Base-by-base conservation (phyloP, 2,113 vertebrate genomes). In the Oryzias celebensis region DNA sequence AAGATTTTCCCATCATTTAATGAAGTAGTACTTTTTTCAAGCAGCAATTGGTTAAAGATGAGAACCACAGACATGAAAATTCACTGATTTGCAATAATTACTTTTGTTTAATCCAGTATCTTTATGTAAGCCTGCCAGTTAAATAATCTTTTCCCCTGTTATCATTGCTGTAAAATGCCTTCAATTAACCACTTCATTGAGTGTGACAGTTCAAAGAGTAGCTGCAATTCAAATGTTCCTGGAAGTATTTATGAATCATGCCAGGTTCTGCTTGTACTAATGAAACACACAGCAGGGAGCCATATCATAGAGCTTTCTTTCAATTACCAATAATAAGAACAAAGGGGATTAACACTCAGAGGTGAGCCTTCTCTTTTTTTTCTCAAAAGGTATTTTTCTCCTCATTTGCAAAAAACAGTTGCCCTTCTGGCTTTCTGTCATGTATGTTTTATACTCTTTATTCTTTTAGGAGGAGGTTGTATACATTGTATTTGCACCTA, bases 321-420 rank as follows among this genome's bases (percentile, higher is more conserved):
- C 80, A 87, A 86, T 90, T 85, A 87, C 74, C 81, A 81, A 36
- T 10, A 62, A 82, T 83, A 82, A 87, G 64, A 88, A 88, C 77
- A 84, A 72, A 79, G 57, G 28, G 64, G 80, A 84, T 81, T 83
- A 84, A 72, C 71, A 53, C 62, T 66, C 54, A 41, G 68, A 54
- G n/a, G 51, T 62, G 58, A 71, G 31, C 26, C 65, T 58, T 66
- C 50, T 31, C 47, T 65, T 57, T 56, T 20, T 58, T 6, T 52
- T 57, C 49, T 31, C 48, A 28, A 45, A 76, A 65, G 63, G 47
- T 84, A 57, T 82, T 80, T 56, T 22, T 65, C 16, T 36, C 3
- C 46, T 63, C 41, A 52, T 63, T 58, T 62, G 47, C 58, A 36
- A 22, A 12, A 36, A 36, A 36, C 10, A 58, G 44, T 46, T 23